phyloP scores from a whole-genome alignment of 1,140 invertebrate species.

The Tetranychus cinnabarinus region DNA sequence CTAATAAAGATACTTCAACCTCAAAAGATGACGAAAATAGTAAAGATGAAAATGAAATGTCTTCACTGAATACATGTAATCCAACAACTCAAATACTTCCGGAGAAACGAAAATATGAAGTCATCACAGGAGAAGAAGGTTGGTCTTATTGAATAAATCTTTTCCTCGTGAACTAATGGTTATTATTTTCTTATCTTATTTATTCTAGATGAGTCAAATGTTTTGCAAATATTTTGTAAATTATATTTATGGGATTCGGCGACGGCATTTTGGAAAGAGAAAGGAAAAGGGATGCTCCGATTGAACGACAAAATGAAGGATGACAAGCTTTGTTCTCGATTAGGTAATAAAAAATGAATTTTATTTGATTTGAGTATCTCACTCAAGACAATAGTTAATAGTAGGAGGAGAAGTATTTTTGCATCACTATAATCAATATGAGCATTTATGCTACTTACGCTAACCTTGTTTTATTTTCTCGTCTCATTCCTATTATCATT shows the following conservation, averaged over 20 bases:
- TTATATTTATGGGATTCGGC: slow-evolving; percentile 62
- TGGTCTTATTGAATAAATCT: not conserved
- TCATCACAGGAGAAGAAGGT: slow-evolving; percentile 12
- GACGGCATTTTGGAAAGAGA: slow-evolving; percentile 52
- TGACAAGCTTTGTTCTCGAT: slow-evolving; percentile 31
- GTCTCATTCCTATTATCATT: too few relatives aligned
- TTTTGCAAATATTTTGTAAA: slow-evolving; percentile 52
- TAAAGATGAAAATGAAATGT: not conserved
- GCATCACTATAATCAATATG: not conserved
- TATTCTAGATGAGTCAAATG: slow-evolving; percentile 10
- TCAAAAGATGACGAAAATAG: not conserved
- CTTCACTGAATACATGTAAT: not conserved
- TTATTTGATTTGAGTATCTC: not conserved
- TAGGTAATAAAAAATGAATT: slow-evolving; percentile 20
- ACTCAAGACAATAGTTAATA: too few relatives aligned
- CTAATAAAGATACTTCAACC: not conserved
- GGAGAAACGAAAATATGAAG: slow-evolving; percentile 10
- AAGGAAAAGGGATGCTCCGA: slow-evolving; percentile 59
- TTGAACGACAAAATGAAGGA: slow-evolving; percentile 48
- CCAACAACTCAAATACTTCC: not conserved
- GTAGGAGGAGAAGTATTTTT: too few relatives aligned
- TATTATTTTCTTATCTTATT: not conserved
- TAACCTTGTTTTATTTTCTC: too few relatives aligned
- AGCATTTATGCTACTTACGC: not conserved
- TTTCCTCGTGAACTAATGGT: not conserved